phyloP scores from a whole-genome alignment of 1,140 invertebrate species.

The Drosophila mauritiana region DNA sequence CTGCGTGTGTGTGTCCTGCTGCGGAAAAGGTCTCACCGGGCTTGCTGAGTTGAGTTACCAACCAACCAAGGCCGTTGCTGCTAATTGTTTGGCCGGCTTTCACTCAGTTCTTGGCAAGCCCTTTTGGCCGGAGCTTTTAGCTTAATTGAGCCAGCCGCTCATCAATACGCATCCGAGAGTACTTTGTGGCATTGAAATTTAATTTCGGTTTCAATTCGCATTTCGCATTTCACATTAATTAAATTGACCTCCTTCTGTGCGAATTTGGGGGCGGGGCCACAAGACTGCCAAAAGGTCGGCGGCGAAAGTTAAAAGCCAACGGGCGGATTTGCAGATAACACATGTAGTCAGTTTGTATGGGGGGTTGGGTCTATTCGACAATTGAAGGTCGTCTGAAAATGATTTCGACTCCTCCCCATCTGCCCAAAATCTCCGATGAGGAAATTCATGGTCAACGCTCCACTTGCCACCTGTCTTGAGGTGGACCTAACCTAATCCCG shows the following conservation, averaged over 20 bases:
- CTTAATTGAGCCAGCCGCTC: slow-evolving; percentile 56
- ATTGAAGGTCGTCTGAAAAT: background rate
- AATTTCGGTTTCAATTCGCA: slow-evolving; percentile 41
- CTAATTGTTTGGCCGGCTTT: slow-evolving; percentile 37
- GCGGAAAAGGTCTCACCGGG: slow-evolving; percentile 11
- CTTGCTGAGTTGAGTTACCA: background rate
- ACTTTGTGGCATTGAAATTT: slow-evolving; percentile 33
- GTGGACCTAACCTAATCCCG: background rate
- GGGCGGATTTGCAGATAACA: slow-evolving; percentile 4
- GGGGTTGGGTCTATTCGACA: background rate
- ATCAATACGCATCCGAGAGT: slow-evolving; percentile 23
- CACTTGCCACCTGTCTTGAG: background rate
- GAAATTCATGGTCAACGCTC: no score
- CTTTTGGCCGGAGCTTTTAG: slow-evolving; percentile 50
- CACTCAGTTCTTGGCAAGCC: slow-evolving; percentile 6
- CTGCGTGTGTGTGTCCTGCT: background rate
- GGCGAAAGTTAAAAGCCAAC: background rate
- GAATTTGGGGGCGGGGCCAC: no score
- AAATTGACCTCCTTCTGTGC: slow-evolving; percentile 51
- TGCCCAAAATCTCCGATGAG: no score
- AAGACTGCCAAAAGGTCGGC: slow-evolving; percentile 25
- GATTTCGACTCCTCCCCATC: background rate
- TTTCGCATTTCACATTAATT: slow-evolving; percentile 61
- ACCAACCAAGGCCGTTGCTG: slow-evolving; percentile 9
- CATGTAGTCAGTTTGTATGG: background rate